Evolutionary conservation across 2,888 invertebrate genomes (phyloP).

Genomic region (Siphonodentalium dalli): DNA sequence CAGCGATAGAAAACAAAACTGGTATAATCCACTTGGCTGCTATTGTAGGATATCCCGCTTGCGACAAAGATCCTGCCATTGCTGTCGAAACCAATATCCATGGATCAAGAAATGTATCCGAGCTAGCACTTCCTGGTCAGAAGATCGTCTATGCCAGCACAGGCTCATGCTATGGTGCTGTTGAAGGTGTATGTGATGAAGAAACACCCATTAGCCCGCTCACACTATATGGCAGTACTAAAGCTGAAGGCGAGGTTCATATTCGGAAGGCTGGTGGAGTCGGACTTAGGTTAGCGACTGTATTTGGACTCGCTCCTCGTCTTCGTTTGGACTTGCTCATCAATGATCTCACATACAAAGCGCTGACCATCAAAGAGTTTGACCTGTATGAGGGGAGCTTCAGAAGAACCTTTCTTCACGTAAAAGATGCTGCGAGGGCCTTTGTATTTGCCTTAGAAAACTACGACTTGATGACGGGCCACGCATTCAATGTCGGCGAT

Average conservation of each 20-base stretch:
- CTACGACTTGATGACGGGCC: slow-evolving; percentile 55
- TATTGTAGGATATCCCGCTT: slow-evolving; percentile 64
- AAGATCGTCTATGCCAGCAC: slow-evolving; percentile 61
- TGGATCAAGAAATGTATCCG: slow-evolving; percentile 53
- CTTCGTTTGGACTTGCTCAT: slow-evolving; percentile 62
- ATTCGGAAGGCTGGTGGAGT: slow-evolving; percentile 52
- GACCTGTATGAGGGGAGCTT: slow-evolving; percentile 62
- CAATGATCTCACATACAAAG: slow-evolving; percentile 60
- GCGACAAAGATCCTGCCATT: slow-evolving; percentile 56
- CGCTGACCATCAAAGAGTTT: slow-evolving; percentile 51
- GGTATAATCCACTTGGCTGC: slow-evolving; percentile 63
- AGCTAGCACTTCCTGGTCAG: slow-evolving; percentile 50
- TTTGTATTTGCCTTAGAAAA: slow-evolving; percentile 60
- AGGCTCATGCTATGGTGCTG: slow-evolving; percentile 64
- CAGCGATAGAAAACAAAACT: slow-evolving; percentile 43
- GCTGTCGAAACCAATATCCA: slow-evolving; percentile 56
- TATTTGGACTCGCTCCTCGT: slow-evolving; percentile 63
- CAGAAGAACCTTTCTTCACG: slow-evolving; percentile 62
- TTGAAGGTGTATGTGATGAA: slow-evolving; percentile 61
- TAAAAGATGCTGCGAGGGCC: slow-evolving; percentile 61
- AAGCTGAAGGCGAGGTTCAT: slow-evolving; percentile 58
- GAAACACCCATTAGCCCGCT: slow-evolving; percentile 61
- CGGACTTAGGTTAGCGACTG: slow-evolving; percentile 61
- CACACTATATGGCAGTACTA: slow-evolving; percentile 61
- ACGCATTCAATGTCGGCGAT: slow-evolving; percentile 63